These are phyloP conservation scores for Copidosoma aretas DNA, from an alignment of 2,888 invertebrate genomes.

Conservation along the genomic window DNA sequence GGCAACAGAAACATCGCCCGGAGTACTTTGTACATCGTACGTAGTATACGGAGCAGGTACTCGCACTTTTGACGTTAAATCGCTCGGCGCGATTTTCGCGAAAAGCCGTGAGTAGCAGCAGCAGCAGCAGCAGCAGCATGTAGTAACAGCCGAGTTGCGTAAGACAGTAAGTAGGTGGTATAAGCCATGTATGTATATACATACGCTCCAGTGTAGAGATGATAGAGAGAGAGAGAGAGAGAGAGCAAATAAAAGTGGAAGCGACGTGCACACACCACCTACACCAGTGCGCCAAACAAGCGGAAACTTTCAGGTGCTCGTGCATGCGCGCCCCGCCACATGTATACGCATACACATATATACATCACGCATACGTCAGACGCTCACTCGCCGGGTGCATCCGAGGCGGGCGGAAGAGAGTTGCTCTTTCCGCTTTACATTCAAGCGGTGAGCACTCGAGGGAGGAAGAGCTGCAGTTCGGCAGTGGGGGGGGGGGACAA, in stretches of 20 bases:
- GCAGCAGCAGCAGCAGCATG: not conserved
- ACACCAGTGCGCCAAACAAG: not conserved
- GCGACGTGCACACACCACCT: not conserved
- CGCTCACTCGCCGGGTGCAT: too few relatives aligned
- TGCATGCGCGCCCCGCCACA: not conserved
- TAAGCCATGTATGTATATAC: too few relatives aligned
- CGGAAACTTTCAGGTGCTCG: not conserved
- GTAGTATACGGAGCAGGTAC: too few relatives aligned
- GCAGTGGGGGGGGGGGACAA: slow-evolving; percentile 4
- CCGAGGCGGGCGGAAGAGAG: not conserved
- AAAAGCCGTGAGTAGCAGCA: not conserved
- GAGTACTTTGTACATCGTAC: too few relatives aligned
- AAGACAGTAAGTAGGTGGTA: too few relatives aligned
- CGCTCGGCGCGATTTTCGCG: too few relatives aligned
- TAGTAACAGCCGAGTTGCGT: not conserved
- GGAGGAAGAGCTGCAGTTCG: too few relatives aligned
- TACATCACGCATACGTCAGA: too few relatives aligned
- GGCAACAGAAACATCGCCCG: too few relatives aligned
- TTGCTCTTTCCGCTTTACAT: not conserved
- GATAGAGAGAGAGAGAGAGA: not conserved
- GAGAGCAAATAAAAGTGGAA: not conserved
- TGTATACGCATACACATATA: too few relatives aligned
- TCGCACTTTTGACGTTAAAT: too few relatives aligned
- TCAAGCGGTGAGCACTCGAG: not conserved
- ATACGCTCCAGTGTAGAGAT: not conserved